Conservation (phyloP, 2,888 invertebrate species). For the Scaptomyza tumidula region DNA sequence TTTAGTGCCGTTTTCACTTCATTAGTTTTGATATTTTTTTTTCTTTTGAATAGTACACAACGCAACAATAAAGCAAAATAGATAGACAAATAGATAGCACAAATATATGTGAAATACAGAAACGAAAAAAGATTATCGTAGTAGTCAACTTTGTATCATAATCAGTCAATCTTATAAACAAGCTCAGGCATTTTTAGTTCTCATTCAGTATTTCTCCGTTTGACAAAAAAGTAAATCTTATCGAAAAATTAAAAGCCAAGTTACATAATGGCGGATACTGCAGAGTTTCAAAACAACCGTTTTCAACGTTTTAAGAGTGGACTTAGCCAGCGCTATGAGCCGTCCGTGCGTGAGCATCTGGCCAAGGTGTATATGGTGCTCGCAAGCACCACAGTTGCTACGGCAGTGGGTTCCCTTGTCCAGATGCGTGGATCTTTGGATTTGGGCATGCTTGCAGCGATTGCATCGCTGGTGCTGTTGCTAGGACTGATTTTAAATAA, state of each 20-base stretch:
- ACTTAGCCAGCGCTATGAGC: slow-evolving; percentile 86
- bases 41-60: slow-evolving; percentile 20
- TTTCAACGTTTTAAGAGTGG: slow-evolving; percentile 79
- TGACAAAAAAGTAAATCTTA: slow-evolving; percentile 51
- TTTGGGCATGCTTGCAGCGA: slow-evolving; percentile 91
- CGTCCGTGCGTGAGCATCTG: slow-evolving; percentile 94
- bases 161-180: slow-evolving; percentile 38
- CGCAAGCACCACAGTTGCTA: slow-evolving; percentile 92
- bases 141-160: slow-evolving; percentile 49
- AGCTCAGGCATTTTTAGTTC: slow-evolving; percentile 30
- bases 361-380: slow-evolving; percentile 98
- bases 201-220: slow-evolving; percentile 71
- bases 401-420: slow-evolving; percentile 92
- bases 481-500: slow-evolving; percentile 92
- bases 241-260: slow-evolving; percentile 27
- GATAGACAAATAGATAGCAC: slow-evolving; percentile 11
- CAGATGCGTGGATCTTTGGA: slow-evolving; percentile 91
- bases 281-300: slow-evolving; percentile 59
- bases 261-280: slow-evolving; percentile 66
- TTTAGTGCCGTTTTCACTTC: slow-evolving; percentile 81
- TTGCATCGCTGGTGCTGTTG: slow-evolving; percentile 91
- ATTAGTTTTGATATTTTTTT: slow-evolving; percentile 75
- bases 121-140: slow-evolving; percentile 37
- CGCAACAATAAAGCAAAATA: slow-evolving; percentile 10
- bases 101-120: slow-evolving; percentile 42